Percentiles rank a stretch among this genome's conserved stretches.
These are phyloP conservation scores for Temnothorax curvispinosus DNA, from an alignment of 1,140 invertebrate genomes.

Conservation along the genomic window DNA sequence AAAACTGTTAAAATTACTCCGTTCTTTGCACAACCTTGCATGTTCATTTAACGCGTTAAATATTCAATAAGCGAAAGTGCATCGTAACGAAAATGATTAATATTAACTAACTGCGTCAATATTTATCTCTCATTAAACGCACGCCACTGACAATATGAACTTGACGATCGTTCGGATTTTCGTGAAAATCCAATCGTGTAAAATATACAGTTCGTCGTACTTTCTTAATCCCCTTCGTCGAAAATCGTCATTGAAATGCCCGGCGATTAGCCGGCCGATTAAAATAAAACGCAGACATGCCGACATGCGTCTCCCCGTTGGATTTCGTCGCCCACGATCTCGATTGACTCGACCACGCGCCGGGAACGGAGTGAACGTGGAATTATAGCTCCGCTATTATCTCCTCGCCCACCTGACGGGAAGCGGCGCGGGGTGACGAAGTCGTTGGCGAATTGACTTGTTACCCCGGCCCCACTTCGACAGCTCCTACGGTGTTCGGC, in stretches of 20 bases:
- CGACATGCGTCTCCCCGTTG: background rate
- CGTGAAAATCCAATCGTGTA: background rate
- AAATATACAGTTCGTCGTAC: background rate
- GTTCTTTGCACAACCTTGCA: background rate
- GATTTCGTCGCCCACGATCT: background rate
- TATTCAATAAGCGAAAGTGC: slow-evolving; percentile 43
- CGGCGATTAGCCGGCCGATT: background rate
- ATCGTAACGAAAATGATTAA: slow-evolving; percentile 19
- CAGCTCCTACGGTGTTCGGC: background rate
- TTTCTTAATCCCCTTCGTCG: slow-evolving; percentile 13
- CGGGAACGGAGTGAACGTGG: background rate
- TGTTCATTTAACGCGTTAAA: background rate
- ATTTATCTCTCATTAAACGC: slow-evolving; percentile 24
- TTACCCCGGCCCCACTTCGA: slow-evolving; percentile 6
- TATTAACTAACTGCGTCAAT: slow-evolving; percentile 41
- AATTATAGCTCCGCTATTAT: background rate
- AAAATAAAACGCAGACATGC: background rate
- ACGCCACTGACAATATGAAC: slow-evolving; percentile 9
- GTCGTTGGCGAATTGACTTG: slow-evolving; percentile 46
- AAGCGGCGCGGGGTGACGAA: background rate
- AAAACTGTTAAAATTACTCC: background rate
- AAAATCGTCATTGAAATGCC: background rate
- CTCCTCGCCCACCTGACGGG: background rate
- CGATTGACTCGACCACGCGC: background rate
- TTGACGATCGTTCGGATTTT: background rate